Base-by-base conservation (phyloP, 2,888 invertebrate species). In the Nomada hirtipes region DNA sequence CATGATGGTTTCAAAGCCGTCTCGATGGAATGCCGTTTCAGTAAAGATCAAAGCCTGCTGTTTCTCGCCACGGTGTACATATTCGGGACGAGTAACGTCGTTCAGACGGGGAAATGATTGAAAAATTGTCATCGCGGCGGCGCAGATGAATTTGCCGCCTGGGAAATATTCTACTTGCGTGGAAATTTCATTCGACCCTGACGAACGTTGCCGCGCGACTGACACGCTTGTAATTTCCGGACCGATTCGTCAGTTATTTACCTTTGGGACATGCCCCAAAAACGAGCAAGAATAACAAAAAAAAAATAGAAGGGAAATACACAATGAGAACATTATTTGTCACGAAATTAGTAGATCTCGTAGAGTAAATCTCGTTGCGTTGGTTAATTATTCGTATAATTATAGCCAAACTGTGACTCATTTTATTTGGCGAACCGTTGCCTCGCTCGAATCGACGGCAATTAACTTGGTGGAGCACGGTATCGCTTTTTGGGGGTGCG, bases 121-220 rank as follows among this genome's bases (percentile, higher is more conserved):
- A 74, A 77, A 69, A 64, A 44, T 55, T 15, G 23, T 4, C 13
- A 23, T 20, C 29, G 4, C 13, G 15, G 26, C 23, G 42, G 3
- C 18, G n/a, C 26, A 36, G n/a, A 76, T 47, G 60, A 69, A 70
- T 76, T 61, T 15, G 36, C 20, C 53, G 44, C 50, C 29, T 50
- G 69, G 76, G 53, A 71, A 71, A 83, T 71, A 75, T 71, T 79
- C 18, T 9, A 2, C 13, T 23, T 47, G 23, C 29, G 15, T 11
- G 36, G 59, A 53, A 78, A 76, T 69, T 53, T 47, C 53, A 18
- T 47, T 13, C 26, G 26, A 18, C 44, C 44, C 15, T 44, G 29
- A 42, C 36, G 29, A 23, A 47, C 26, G 59, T 69, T 26, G 20
- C 57, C 13, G 26, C 44, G n/a, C 52, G 20, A 15, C 18, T 59